These are phyloP conservation scores for Pseudeuparius sepicola DNA, from an alignment of 2,888 invertebrate species.

Conservation along the genomic window DNA sequence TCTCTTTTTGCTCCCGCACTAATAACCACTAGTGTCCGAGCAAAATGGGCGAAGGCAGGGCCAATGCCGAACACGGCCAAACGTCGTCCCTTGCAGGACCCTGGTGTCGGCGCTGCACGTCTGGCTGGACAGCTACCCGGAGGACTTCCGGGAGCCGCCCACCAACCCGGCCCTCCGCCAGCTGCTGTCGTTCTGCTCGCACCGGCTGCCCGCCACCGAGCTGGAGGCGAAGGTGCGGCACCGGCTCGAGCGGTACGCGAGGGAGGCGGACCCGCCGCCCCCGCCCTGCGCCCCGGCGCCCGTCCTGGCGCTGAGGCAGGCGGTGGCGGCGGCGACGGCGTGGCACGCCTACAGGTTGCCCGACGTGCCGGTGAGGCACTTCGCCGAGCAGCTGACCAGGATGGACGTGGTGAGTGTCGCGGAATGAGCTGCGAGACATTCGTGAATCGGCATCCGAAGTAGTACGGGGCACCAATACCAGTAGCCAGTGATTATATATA, in stretches of 20 bases:
- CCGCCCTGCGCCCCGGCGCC: slow-evolving; percentile 36
- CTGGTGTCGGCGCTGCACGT: slow-evolving; percentile 86
- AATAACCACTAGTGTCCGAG: no score
- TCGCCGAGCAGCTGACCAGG: slow-evolving; percentile 95
- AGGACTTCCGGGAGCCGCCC: slow-evolving; percentile 81
- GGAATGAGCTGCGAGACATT: no score
- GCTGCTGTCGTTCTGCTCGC: slow-evolving; percentile 77
- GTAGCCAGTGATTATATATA: no score
- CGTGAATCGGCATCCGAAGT: no score
- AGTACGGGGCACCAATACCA: no score
- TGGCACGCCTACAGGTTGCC: slow-evolving; percentile 62
- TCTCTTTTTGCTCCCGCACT: no score
- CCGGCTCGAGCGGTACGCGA: slow-evolving; percentile 51
- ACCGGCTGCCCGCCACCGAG: slow-evolving; percentile 74
- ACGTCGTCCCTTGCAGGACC: slow-evolving; percentile 66
- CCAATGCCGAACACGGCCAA: no score
- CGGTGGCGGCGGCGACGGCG: slow-evolving; percentile 31
- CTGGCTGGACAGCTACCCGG: slow-evolving; percentile 96
- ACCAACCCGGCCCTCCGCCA: slow-evolving; percentile 69
- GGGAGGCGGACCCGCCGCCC: slow-evolving; percentile 52
- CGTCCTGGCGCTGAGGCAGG: slow-evolving; percentile 39
- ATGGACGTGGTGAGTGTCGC: slow-evolving; percentile 78
- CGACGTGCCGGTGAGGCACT: slow-evolving; percentile 77
- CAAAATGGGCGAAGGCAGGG: no score
- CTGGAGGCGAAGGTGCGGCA: slow-evolving; percentile 71